A percentile compares a stretch with the other conserved stretches of the same genome.
These are phyloP conservation scores for Sebastes nivosus DNA, from an alignment of 2,797 vertebrate species.

Conservation along the genomic window DNA sequence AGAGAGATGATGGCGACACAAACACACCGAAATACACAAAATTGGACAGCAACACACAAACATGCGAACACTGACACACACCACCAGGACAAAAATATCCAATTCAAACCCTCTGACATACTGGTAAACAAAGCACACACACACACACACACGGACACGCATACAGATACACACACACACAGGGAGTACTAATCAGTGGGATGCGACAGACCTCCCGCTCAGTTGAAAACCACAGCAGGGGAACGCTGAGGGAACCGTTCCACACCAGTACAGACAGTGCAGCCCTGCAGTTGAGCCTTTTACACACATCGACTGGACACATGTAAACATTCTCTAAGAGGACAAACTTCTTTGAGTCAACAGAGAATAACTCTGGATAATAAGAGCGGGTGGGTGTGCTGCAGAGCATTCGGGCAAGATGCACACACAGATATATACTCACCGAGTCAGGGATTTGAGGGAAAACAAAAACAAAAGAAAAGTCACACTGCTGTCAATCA, in stretches of 20 bases:
- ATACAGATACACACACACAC: neutral
- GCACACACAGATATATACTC: neutral
- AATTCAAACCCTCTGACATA: slow-evolving; percentile 27
- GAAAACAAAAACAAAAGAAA: neutral
- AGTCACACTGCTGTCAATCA: neutral
- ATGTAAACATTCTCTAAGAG: slow-evolving; percentile 29
- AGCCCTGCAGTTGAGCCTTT: slow-evolving; percentile 7
- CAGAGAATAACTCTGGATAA: neutral
- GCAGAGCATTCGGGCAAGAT: neutral
- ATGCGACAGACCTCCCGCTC: slow-evolving; percentile 27
- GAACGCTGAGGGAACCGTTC: neutral
- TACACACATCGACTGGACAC: slow-evolving; percentile 30
- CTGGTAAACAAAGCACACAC: slow-evolving; percentile 15
- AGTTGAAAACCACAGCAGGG: slow-evolving; percentile 23
- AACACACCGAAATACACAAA: slow-evolving; percentile 5
- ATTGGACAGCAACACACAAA: neutral
- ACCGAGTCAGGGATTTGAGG: neutral
- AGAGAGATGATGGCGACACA: slow-evolving; percentile 13
- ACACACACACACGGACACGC: neutral
- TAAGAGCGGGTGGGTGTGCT: neutral
- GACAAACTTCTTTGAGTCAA: slow-evolving; percentile 31
- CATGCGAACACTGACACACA: neutral
- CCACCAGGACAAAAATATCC: neutral
- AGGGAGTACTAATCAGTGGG: slow-evolving; percentile 34
- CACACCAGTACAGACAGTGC: neutral